Base-by-base conservation (phyloP, 2,113 vertebrate species). In the Sinocyclocheilus grahami region DNA sequence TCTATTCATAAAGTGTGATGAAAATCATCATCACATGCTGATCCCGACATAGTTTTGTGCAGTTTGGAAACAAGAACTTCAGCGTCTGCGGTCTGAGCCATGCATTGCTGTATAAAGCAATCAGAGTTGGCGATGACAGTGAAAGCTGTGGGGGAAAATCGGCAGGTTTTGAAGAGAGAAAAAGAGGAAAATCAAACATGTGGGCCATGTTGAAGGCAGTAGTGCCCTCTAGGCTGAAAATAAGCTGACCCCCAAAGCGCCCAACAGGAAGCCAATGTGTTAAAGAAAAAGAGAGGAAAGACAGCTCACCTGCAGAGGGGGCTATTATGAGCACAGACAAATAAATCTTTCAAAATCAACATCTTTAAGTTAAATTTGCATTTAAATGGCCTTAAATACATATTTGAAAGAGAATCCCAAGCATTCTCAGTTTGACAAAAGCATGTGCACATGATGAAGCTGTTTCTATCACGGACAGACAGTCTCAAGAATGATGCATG, bases 141-240 rank as follows among this genome's bases (percentile, higher is more conserved):
- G 37, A 48, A 46, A 69, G 77, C 42, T 78, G 63, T 22, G 1
- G 84, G 74, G 84, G 30, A 33, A 33, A 33, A 33, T 33, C 30
- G 30, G 30, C 30, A 33, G 30, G 30, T 33, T 33, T 33, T 33
- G 30, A 33, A 33, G 30, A 33, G 30, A 33, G 46, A 27, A 51
- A 27, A 7, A 30, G 16, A 51, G 1, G 16, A 78, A 55, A 75
- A 79, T 65, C 12, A 27, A 78, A 53, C 24, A 82, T 39, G 39
- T 48, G 51, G n/a, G 58, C 82, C 82, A 90, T 79, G 90, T 78
- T 87, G 60, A 90, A 88, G 83, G 87, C 86, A 87, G 87, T 88
- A 91, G 89, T 91, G 92, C 90, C 92, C 92, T 92, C 91, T 92
- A 93, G 93, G 92, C 87, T 85, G 65, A 91, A 92, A 85, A 46